Percentiles rank a stretch among this genome's conserved stretches.
phyloP scores from a whole-genome alignment of 92 coral and sea anemone genomes.

The Scolanthus callimorphus region DNA sequence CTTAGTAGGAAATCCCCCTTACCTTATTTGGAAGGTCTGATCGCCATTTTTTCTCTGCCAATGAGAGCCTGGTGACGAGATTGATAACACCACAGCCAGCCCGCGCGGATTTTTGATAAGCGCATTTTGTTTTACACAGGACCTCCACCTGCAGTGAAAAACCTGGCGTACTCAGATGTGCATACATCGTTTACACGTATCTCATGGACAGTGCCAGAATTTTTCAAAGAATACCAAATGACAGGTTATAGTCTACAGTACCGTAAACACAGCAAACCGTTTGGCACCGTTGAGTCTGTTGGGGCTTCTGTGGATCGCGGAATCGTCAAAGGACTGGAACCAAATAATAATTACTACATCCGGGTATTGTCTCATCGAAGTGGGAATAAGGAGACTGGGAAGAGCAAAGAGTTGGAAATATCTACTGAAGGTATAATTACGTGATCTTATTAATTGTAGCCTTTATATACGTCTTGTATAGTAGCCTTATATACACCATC shows the following conservation, averaged over 20 bases:
- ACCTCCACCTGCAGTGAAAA: constrained; percentile 37
- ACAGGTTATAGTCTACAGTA: constrained; percentile 24
- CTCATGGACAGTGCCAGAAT: constrained; percentile 26
- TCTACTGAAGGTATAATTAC: constrained; percentile 19
- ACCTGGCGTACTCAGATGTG: constrained; percentile 2
- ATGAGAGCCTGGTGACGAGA: not conserved
- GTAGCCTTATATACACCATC: no score
- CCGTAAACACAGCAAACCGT: constrained; percentile 12
- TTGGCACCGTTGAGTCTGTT: constrained; percentile 9
- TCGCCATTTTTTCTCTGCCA: not conserved
- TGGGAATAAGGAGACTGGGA: not conserved
- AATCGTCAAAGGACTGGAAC: constrained; percentile 15
- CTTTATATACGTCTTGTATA: no score
- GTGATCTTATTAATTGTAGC: no score
- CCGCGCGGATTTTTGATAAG: not conserved
- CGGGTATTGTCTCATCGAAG: constrained; percentile 38
- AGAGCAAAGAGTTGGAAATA: constrained; percentile 1
- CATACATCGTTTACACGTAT: constrained; percentile 10
- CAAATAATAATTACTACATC: constrained; percentile 19
- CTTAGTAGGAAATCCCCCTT: no score
- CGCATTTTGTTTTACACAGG: constrained; percentile 1
- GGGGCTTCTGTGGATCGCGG: constrained; percentile 3
- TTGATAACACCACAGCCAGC: not conserved
- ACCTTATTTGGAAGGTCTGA: no score
- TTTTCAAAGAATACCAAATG: constrained; percentile 35